Evolutionary conservation across 1,140 invertebrate species (phyloP), one percentile per base, ranked within the genome.

Genomic region (Magallana ariakensis): DNA sequence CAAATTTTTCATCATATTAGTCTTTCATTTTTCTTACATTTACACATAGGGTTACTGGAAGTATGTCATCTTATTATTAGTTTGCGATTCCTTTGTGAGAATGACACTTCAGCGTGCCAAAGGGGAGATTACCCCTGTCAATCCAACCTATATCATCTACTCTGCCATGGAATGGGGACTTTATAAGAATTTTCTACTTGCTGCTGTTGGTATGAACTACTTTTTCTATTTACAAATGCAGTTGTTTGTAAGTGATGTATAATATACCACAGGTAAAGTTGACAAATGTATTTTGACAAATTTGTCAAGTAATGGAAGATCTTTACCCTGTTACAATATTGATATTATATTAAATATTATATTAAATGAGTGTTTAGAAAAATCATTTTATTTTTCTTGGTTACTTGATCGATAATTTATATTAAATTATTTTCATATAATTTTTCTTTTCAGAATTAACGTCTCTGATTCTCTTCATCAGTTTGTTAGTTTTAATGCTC

Each of bases 81-180:
- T 94, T 0, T 93, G 93, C 92, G 93, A 94, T 87, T 91, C 94
- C 0, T 92, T 93, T 83, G 90, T 89, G 0, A 93, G 92, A 83
- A 89, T 93, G 57, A 75, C 91, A 10, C 56, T 87, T 80, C 84
- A 91, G 56, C 46, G 53, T 57, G 54, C 75, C 22, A 70, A 15
- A 26, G 66, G 16, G 60, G 83, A 55, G 19, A 62, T 10, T 11
- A 84, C 22, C 60, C 66, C n/a, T 55, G 26, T 60, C 15, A 87
- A 87, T 33, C 89, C 86, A 83, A 90, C 92, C 22, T 85, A 90
- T 85, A 88, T 94, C 6, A 90, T 93, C 55, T 94, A 94, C 80
- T 90, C 91, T 15, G 92, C 91, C 15, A 83, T 94, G 16, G 94
- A 94, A 85, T 89, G 91, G 86, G 91, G 92, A 33, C 89, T 94